Conservation (phyloP, 2,113 vertebrate genomes). For the Cettia cetti region DNA sequence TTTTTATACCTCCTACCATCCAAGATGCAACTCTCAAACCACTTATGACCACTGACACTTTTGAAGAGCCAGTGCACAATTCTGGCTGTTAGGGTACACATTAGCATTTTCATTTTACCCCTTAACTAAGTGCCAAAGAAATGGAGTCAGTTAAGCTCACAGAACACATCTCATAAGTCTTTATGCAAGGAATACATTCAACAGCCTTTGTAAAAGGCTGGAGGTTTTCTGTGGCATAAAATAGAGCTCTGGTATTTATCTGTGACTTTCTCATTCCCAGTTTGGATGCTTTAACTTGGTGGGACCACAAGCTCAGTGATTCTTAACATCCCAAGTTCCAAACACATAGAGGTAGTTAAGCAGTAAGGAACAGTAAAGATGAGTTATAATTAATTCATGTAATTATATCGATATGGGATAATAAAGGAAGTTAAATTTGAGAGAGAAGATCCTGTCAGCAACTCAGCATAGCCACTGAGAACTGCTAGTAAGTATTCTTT, state of each 20-base stretch:
- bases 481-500: not conserved
- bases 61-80: not conserved
- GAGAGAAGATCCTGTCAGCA: not conserved
- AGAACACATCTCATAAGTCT: not conserved
- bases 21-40: not conserved
- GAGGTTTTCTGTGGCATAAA: not conserved
- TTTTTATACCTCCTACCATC: not conserved
- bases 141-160: not conserved
- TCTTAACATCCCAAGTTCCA: not conserved
- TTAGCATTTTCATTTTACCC: not conserved
- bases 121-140: not conserved
- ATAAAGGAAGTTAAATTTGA: not conserved
- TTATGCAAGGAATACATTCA: not conserved
- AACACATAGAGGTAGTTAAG: not conserved
- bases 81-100: not conserved
- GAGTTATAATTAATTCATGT: not conserved
- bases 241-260: not conserved
- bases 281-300: not conserved
- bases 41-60: not conserved
- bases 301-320: accelerated
- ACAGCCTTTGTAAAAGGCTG: not conserved
- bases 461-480: not conserved
- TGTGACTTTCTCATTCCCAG: not conserved
- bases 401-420: not conserved
- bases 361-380: not conserved